phyloP scores from a whole-genome alignment of 1,140 invertebrate genomes.

The Eriocheir sinensis region DNA sequence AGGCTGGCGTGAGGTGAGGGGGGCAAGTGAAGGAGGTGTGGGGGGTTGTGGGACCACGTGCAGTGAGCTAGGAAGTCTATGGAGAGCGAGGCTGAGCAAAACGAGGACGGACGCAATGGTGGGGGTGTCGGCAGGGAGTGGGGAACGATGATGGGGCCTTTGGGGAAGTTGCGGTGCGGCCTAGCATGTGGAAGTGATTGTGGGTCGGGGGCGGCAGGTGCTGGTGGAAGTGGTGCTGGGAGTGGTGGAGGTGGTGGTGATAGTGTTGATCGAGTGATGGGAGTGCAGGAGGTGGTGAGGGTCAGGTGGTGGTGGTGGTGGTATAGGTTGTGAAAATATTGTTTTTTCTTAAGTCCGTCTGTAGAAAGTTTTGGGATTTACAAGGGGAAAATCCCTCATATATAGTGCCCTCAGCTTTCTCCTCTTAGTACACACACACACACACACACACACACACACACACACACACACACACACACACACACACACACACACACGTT shows the following conservation, averaged over 20 bases:
- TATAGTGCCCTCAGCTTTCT: neutral
- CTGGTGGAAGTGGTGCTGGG: neutral
- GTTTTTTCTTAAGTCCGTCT: neutral
- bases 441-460: neutral
- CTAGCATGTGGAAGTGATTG: neutral
- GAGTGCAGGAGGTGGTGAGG: neutral
- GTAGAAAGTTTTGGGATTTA: no score
- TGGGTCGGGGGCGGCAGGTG: neutral
- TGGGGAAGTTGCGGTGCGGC: no score
- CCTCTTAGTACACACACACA: neutral
- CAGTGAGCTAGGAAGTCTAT: neutral
- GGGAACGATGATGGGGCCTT: neutral
- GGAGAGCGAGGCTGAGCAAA: neutral
- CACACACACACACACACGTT: neutral
- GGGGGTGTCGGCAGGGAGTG: neutral
- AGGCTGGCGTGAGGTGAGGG: no score
- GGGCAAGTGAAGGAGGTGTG: no score
- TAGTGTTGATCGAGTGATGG: neutral
- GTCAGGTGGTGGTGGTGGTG: neutral
- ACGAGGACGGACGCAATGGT: neutral
- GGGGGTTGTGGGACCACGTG: no score
- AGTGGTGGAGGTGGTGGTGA: neutral
- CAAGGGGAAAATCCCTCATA: neutral
- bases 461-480: slow-evolving; percentile 12
- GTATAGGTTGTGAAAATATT: neutral